These are phyloP conservation scores for Mythimna pallens DNA, from an alignment of 2,888 invertebrate species.

Conservation along the genomic window DNA sequence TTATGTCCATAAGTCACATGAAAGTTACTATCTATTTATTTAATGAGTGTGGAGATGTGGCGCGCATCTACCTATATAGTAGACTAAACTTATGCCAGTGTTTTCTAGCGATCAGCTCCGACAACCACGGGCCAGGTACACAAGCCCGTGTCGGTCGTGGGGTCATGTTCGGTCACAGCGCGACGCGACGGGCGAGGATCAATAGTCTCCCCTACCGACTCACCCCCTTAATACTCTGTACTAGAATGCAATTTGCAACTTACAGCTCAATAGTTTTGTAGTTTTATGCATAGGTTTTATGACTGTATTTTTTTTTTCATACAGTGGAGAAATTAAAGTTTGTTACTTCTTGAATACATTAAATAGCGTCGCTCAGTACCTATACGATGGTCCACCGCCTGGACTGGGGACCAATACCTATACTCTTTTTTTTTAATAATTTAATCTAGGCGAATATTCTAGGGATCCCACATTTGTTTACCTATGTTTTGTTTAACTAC, in stretches of 20 bases:
- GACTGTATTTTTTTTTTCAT: neutral
- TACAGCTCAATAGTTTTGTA: slow-evolving; percentile 63
- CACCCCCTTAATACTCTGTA: slow-evolving; percentile 67
- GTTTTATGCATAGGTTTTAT: slow-evolving; percentile 18
- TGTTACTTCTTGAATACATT: too few species aligned
- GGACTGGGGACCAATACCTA: too few species aligned
- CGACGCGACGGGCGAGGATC: slow-evolving; percentile 87
- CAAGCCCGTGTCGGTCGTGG: slow-evolving; percentile 75
- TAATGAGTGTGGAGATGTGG: neutral
- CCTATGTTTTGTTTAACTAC: too few species aligned
- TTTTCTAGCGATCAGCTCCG: slow-evolving; percentile 38
- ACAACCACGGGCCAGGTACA: slow-evolving; percentile 66
- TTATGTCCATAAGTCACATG: too few species aligned
- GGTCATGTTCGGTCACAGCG: slow-evolving; percentile 88
- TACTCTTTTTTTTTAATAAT: too few species aligned
- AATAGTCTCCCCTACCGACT: slow-evolving; percentile 75
- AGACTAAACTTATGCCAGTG: slow-evolving; percentile 5
- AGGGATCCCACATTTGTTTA: too few species aligned
- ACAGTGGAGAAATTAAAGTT: neutral
- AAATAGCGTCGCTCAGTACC: too few species aligned
- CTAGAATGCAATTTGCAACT: slow-evolving; percentile 79
- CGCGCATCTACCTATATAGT: neutral
- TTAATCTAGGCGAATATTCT: too few species aligned
- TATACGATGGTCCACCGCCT: too few species aligned
- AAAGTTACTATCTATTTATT: neutral